Conservation (phyloP, 2,888 invertebrate species). For the Tethea ocularis region DNA sequence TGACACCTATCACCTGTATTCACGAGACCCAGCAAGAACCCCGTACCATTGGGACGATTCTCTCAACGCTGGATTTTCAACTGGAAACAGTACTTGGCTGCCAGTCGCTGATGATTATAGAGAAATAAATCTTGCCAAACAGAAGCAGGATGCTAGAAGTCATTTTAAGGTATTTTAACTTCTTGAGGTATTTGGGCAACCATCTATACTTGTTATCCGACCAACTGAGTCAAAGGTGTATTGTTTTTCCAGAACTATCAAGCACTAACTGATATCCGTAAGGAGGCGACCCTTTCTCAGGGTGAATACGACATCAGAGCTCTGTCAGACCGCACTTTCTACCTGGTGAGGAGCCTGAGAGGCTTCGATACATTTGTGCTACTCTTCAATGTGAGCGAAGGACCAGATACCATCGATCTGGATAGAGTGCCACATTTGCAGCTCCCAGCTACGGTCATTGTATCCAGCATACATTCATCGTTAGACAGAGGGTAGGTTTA, state of each 20-base stretch:
- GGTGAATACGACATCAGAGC: constrained; percentile 72
- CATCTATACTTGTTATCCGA: too few species aligned
- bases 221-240: too few species aligned
- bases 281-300: constrained; percentile 61
- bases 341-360: constrained; percentile 57
- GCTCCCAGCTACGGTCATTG: constrained; percentile 48
- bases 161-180: constrained; percentile 81
- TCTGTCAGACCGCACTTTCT: constrained; percentile 58
- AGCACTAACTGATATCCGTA: constrained; percentile 75
- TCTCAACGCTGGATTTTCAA: constrained; percentile 85
- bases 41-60: constrained; percentile 86
- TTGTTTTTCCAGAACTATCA: constrained; percentile 78
- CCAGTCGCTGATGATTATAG: constrained; percentile 86
- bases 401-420: constrained; percentile 65
- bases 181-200: too few species aligned
- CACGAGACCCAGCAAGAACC: constrained; percentile 85
- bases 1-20: constrained; percentile 77
- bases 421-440: constrained; percentile 42
- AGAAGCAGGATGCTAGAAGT: constrained; percentile 76
- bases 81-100: constrained; percentile 84
- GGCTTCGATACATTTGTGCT: constrained; percentile 60
- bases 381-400: constrained; percentile 81
- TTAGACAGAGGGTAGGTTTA: constrained; percentile 53
- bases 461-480: constrained; percentile 60
- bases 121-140: constrained; percentile 82